phyloP scores from a whole-genome alignment of 2,888 invertebrate genomes.

The Galeruca laticollis region DNA sequence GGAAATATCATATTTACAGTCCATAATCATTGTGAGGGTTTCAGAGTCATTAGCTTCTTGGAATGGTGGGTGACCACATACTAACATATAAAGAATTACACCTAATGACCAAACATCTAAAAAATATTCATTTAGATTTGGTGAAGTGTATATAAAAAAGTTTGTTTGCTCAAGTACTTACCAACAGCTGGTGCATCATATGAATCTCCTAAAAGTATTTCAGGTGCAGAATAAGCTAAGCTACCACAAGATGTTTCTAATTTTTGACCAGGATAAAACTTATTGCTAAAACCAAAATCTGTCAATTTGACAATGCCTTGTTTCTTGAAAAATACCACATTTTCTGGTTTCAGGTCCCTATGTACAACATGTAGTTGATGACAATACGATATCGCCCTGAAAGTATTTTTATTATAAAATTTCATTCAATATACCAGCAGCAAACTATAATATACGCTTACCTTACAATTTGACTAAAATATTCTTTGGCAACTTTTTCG shows the following conservation, averaged over 20 bases:
- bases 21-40: constrained; percentile 99
- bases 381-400: constrained; percentile 94
- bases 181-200: constrained; percentile 99
- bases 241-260: constrained; percentile 98
- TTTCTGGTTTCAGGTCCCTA: constrained; percentile 98
- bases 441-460: neutral
- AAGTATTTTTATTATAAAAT: neutral
- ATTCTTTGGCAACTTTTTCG: constrained; percentile 87
- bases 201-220: constrained; percentile 97
- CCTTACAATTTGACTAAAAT: constrained; percentile 95
- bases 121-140: constrained; percentile 50
- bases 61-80: constrained; percentile 97
- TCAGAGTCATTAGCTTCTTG: constrained; percentile 99
- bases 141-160: neutral
- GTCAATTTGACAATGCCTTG: constrained; percentile 97
- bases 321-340: constrained; percentile 99
- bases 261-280: constrained; percentile 95
- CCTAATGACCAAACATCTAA: constrained; percentile 98
- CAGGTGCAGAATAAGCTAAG: constrained; percentile 98
- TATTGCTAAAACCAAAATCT: constrained; percentile 98
- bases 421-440: neutral
- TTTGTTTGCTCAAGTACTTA: constrained; percentile 66
- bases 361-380: constrained; percentile 91
- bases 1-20: constrained; percentile 97
- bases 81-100: constrained; percentile 98